Conservation (phyloP, 2,888 invertebrate genomes). For the Barypeithes pellucidus region DNA sequence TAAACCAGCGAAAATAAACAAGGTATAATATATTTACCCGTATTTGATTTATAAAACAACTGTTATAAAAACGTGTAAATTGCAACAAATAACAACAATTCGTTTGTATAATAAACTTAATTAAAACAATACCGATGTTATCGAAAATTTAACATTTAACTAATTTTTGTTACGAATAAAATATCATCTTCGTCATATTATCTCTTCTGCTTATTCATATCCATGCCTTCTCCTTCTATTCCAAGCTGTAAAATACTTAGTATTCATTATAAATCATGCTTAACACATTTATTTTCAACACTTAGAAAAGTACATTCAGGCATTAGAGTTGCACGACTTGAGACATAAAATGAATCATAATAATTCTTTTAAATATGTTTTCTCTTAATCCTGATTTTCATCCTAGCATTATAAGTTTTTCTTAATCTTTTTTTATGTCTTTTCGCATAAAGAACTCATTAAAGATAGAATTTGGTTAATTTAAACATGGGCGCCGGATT, state of each 20-base stretch:
- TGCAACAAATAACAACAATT: constrained; percentile 8
- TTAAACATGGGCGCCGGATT: too few relatives aligned
- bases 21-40: not conserved
- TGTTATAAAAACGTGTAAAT: not conserved
- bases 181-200: constrained; percentile 43
- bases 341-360: constrained; percentile 50
- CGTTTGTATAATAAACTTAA: not conserved
- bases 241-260: constrained; percentile 55
- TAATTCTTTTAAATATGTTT: constrained; percentile 42
- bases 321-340: constrained; percentile 35
- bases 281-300: constrained; percentile 51
- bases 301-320: constrained; percentile 49
- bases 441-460: not conserved
- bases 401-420: constrained; percentile 29
- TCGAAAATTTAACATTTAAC: not conserved
- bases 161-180: constrained; percentile 30
- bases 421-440: not conserved
- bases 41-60: constrained; percentile 4
- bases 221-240: constrained; percentile 53
- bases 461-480: too few relatives aligned
- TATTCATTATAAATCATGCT: constrained; percentile 57
- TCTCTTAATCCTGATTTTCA: constrained; percentile 26
- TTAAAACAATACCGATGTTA: not conserved
- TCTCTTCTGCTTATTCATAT: constrained; percentile 55
- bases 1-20: constrained; percentile 1